Percentiles rank a stretch among this genome's conserved stretches.
phyloP scores from a whole-genome alignment of 2,113 vertebrate genomes.

The Oreochromis aureus region DNA sequence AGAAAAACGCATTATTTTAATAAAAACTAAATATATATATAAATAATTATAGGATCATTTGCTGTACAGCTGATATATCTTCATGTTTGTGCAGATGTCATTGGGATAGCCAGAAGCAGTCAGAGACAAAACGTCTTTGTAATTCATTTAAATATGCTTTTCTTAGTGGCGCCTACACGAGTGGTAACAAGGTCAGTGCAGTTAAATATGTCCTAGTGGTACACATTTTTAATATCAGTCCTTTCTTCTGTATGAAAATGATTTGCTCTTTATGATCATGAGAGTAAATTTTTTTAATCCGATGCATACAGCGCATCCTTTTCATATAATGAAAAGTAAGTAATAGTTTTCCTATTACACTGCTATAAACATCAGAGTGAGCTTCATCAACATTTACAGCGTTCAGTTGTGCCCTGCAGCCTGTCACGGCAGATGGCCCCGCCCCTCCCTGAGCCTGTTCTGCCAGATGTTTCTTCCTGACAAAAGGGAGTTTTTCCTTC shows the following conservation, averaged over 20 bases:
- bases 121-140: background rate
- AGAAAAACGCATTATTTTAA: rapidly evolving
- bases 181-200: background rate
- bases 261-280: background rate
- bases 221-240: background rate
- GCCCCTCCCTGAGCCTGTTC: background rate
- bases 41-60: background rate
- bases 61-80: background rate
- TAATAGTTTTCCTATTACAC: background rate
- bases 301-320: background rate
- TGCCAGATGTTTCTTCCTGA: rapidly evolving
- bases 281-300: background rate
- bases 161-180: background rate
- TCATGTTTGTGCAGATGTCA: background rate
- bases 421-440: background rate
- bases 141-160: background rate
- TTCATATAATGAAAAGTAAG: background rate
- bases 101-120: background rate
- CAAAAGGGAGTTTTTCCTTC: background rate
- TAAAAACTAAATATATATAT: background rate
- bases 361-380: background rate
- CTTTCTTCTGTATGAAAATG: background rate
- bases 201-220: background rate
- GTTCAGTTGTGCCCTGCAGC: background rate
- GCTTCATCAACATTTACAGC: background rate